phyloP scores from a whole-genome alignment of 2,888 invertebrate genomes.

The Rhamnusium bicolor region DNA sequence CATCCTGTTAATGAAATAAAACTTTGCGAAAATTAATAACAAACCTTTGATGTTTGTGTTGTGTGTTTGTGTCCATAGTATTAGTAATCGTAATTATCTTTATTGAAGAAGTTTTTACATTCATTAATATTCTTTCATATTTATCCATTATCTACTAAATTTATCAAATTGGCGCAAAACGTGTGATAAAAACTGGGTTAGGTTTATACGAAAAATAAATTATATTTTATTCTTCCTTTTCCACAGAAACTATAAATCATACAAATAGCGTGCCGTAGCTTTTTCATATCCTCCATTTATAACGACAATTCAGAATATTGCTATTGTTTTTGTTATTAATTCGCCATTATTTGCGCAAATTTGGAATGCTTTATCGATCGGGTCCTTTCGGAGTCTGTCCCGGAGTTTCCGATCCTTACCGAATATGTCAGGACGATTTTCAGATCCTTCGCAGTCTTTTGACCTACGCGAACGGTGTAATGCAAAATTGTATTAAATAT shows the following conservation, averaged over 20 bases:
- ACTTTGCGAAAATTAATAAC: too few species aligned
- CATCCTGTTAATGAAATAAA: too few species aligned
- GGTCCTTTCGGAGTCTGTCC: constrained; percentile 65
- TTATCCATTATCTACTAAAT: not conserved
- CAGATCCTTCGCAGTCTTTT: constrained; percentile 38
- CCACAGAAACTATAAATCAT: not conserved
- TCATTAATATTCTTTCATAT: not conserved
- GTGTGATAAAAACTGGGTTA: constrained; percentile 8
- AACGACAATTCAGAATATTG: constrained; percentile 12
- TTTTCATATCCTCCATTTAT: constrained; percentile 6
- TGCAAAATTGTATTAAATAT: not conserved
- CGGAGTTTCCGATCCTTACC: constrained; percentile 61
- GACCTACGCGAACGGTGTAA: constrained; percentile 8
- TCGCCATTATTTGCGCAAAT: constrained; percentile 42
- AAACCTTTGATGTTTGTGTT: too few species aligned
- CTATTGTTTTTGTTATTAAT: constrained; percentile 29
- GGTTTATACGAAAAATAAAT: not conserved
- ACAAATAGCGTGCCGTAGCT: not conserved
- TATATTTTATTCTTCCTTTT: not conserved
- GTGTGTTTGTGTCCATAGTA: too few species aligned
- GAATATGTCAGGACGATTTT: constrained; percentile 52
- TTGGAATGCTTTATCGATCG: constrained; percentile 64
- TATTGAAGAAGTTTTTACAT: too few species aligned
- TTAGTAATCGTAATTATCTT: too few species aligned
- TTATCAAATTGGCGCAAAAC: not conserved